Evolutionary conservation across 1,140 invertebrate species (phyloP).

Genomic region (Sycophaga agraensis): DNA sequence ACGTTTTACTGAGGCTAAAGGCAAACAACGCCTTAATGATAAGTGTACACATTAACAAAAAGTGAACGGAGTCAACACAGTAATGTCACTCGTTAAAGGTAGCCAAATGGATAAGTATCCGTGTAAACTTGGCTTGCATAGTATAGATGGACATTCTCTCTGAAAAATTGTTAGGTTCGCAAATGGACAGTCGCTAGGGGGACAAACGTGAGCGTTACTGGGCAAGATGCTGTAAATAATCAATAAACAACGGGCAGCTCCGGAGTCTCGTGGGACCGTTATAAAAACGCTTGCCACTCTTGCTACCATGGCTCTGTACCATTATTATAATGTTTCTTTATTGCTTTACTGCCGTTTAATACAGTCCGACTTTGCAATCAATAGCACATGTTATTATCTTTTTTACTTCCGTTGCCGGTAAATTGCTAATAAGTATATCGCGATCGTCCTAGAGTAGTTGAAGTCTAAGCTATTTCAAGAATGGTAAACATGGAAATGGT

Average conservation of each 20-base stretch:
- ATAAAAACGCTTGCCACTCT: slow-evolving; percentile 12
- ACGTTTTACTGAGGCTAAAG: too few relatives aligned
- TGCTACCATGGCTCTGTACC: slow-evolving; percentile 5
- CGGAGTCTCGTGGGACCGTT: neutral
- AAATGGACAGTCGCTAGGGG: slow-evolving; percentile 21
- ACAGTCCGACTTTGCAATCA: slow-evolving; percentile 24
- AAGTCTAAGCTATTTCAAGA: too few relatives aligned
- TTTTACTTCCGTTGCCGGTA: neutral
- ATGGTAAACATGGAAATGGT: too few relatives aligned
- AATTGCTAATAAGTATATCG: slow-evolving; percentile 13
- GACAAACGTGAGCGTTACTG: neutral
- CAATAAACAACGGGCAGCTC: slow-evolving; percentile 4
- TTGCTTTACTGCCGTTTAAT: slow-evolving; percentile 29
- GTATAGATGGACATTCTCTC: neutral
- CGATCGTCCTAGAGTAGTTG: too few relatives aligned
- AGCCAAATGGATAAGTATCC: slow-evolving; percentile 9
- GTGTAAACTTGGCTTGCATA: slow-evolving; percentile 2
- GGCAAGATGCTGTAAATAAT: slow-evolving; percentile 21
- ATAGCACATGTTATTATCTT: slow-evolving; percentile 18
- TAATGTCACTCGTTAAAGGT: slow-evolving; percentile 12
- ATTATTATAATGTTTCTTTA: slow-evolving; percentile 28
- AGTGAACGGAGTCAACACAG: neutral
- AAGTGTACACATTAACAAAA: neutral
- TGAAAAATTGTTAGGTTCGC: slow-evolving; percentile 11
- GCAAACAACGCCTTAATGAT: neutral